phyloP scores from a whole-genome alignment of 2,888 invertebrate species.

The Aleiodes testaceus region DNA sequence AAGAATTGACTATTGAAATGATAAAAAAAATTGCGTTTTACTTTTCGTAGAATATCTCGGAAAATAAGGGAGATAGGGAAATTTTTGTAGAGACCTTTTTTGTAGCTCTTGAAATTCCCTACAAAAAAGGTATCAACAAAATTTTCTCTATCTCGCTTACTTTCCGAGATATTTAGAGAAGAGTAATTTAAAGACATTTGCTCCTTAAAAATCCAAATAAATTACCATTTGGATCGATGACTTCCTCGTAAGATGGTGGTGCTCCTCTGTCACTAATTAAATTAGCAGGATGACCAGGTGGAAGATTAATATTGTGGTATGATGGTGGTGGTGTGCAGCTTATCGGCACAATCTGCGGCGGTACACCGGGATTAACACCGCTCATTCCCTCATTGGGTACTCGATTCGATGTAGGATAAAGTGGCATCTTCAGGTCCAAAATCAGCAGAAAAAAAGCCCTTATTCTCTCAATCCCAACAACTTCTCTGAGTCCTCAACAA shows the following conservation, averaged over 20 bases:
- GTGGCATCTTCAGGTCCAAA: constrained; percentile 58
- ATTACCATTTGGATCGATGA: constrained; percentile 75
- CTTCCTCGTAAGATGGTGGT: constrained; percentile 79
- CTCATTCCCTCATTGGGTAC: constrained; percentile 50
- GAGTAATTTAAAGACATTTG: no score
- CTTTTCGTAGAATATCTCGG: no score
- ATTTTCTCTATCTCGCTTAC: no score
- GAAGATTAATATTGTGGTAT: constrained; percentile 63
- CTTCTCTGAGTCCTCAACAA: no score
- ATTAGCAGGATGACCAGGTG: constrained; percentile 58
- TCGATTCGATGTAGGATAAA: constrained; percentile 53
- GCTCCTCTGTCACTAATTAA: constrained; percentile 71
- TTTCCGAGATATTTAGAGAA: no score
- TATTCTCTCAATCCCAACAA: no score
- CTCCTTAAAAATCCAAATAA: not conserved
- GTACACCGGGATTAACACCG: constrained; percentile 55
- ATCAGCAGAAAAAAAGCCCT: not conserved
- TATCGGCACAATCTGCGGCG: constrained; percentile 55
- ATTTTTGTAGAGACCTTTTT: no score
- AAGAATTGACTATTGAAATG: no score
- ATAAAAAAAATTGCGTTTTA: no score
- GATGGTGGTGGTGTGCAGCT: constrained; percentile 65
- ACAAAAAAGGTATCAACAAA: no score
- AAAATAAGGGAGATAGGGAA: not conserved
- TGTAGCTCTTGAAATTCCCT: no score